phyloP scores from a whole-genome alignment of 1,140 invertebrate genomes.

The Papilio glaucus region DNA sequence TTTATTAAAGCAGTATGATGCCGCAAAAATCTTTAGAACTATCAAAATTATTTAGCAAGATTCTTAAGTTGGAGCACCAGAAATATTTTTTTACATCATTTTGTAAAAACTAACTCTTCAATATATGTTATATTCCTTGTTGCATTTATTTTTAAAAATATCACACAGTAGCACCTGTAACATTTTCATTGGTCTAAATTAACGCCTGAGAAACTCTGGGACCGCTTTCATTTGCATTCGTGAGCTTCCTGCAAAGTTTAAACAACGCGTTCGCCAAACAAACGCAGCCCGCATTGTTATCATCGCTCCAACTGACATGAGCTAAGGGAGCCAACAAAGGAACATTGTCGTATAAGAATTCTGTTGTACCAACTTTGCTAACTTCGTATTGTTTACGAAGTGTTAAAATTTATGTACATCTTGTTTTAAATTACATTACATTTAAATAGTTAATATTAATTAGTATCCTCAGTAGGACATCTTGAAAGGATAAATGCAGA shows the following conservation, averaged over 20 bases:
- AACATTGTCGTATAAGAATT: not conserved
- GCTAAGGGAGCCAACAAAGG: conserved; percentile 6
- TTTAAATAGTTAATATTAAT: too few species aligned
- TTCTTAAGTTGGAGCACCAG: too few species aligned
- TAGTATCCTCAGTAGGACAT: too few species aligned
- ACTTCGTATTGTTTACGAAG: not conserved
- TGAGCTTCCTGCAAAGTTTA: conserved; percentile 19
- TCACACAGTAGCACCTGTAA: not conserved
- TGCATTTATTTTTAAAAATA: not conserved
- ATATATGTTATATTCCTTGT: too few species aligned
- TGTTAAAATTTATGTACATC: not conserved
- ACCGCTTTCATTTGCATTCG: conserved; percentile 11
- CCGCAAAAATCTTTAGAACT: too few species aligned
- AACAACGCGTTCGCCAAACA: conserved; percentile 4
- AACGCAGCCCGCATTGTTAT: conserved; percentile 15
- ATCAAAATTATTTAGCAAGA: too few species aligned
- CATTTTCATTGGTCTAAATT: conserved; percentile 18
- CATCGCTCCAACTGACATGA: conserved; percentile 6
- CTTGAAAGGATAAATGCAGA: too few species aligned
- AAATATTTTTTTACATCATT: too few species aligned
- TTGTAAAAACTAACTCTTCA: too few species aligned
- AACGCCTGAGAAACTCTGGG: not conserved
- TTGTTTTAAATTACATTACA: too few species aligned
- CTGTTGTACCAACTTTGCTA: not conserved
- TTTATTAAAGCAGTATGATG: too few species aligned